Base-by-base conservation (phyloP, 2,888 invertebrate genomes). In the Tholera decimalis region DNA sequence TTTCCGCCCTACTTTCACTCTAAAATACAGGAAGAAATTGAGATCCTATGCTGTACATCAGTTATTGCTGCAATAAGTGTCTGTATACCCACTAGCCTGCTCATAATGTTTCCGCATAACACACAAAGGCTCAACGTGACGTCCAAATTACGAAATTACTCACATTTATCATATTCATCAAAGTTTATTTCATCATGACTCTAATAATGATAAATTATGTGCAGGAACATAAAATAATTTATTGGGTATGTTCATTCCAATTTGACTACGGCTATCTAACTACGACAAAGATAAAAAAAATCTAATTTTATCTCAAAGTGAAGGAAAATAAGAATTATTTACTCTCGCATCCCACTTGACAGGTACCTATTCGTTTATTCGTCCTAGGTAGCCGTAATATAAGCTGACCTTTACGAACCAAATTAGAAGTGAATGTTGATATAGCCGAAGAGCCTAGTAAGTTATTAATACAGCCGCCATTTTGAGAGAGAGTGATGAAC, bases 351-450 rank as follows among this genome's bases (percentile, higher is more conserved):
- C 54, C 41, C 20, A 54, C 18, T 57, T 61, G 46, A 53, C 56
- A 57, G 43, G 39, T 41, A n/a, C n/a, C n/a, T n/a, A 64, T 64
- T 58, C 26, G 8, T 26, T 28, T 47, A 50, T 20, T 22, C 28
- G 46, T 15, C 43, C 65, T 57, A 60, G 59, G 26, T 50, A 39
- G 5, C 13, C 26, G 24, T n/a, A 51, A 54, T 57, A 77, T 72
- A 72, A 28, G 37, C 15, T 57, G 65, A 77, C 74, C 72, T 77
- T 74, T 43, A 55, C 51, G 54, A 33, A 41, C 35, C 11, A 47
- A 77, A 77, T 66, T 49, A 74, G 54, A 58, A 35, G 35, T 47
- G 11, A 22, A 30, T 47, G 22, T 51, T 30, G 28, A 49, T 47
- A 43, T 37, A 30, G 15, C 8, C 33, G n/a, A n/a, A n/a, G n/a